Percentiles rank a stretch among this genome's conserved stretches.
Evolutionary conservation across 2,797 vertebrate genomes (phyloP).

Genomic region (Rhyacichthys aspro): DNA sequence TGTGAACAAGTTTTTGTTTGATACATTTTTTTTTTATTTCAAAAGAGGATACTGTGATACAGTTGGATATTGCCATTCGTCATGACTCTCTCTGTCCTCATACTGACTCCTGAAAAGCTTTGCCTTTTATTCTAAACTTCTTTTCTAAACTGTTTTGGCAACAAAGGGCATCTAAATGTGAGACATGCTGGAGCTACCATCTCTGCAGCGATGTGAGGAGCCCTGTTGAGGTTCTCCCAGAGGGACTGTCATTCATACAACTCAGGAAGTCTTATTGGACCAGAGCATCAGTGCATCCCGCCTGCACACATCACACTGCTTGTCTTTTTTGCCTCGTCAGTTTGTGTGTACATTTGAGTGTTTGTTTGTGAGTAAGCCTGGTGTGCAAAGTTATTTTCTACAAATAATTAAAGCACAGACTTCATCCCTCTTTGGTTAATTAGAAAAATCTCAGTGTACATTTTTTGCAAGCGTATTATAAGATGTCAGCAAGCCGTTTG

Average conservation of each 20-base stretch:
- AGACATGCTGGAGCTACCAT: slow-evolving; percentile 45
- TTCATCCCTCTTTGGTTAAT: slow-evolving; percentile 36
- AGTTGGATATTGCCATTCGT: slow-evolving; percentile 63
- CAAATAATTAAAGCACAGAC: slow-evolving; percentile 68
- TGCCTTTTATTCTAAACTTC: slow-evolving; percentile 49
- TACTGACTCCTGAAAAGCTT: slow-evolving; percentile 54
- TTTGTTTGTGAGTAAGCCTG: slow-evolving; percentile 14
- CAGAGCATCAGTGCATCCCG: slow-evolving; percentile 41
- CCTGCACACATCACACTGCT: slow-evolving; percentile 29
- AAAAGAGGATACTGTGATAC: slow-evolving; percentile 77
- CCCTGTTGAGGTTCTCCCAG: slow-evolving; percentile 49
- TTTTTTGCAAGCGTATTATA: slow-evolving; percentile 41
- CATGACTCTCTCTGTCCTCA: slow-evolving; percentile 60
- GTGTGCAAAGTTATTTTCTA: slow-evolving; percentile 56
- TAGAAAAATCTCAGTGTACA: slow-evolving; percentile 44
- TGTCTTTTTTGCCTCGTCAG: slow-evolving; percentile 21
- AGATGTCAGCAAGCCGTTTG: slow-evolving; percentile 63
- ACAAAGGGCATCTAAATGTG: slow-evolving; percentile 54
- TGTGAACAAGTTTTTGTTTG: slow-evolving; percentile 63
- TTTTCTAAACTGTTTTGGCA: slow-evolving; percentile 52
- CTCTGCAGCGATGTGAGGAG: slow-evolving; percentile 47
- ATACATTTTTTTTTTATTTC: slow-evolving; percentile 50
- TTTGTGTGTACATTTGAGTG: slow-evolving; percentile 15
- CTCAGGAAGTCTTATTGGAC: slow-evolving; percentile 77
- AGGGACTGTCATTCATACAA: slow-evolving; percentile 75